Evolutionary conservation across 2,888 invertebrate species (phyloP).

Genomic region (Dendrolimus houi): DNA sequence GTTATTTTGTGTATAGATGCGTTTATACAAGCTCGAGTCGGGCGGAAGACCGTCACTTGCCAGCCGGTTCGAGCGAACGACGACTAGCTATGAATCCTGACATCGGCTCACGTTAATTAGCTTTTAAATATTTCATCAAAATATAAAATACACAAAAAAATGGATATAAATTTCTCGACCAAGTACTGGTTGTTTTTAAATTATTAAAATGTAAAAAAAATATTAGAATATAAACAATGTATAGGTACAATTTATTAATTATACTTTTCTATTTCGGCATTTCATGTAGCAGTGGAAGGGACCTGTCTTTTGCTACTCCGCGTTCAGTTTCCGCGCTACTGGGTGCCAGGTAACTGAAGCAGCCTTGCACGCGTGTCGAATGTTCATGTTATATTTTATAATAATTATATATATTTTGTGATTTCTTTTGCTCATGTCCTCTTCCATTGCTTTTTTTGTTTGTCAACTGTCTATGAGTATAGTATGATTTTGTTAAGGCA

Average conservation of each 20-base stretch:
- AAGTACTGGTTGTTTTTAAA: slow-evolving; percentile 76
- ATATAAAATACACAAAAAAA: slow-evolving; percentile 77
- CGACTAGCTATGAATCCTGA: slow-evolving; percentile 76
- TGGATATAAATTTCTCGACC: slow-evolving; percentile 76
- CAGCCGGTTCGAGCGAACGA: slow-evolving; percentile 71
- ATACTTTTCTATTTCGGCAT: slow-evolving; percentile 73
- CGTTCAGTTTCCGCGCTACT: too few relatives aligned
- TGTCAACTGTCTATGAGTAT: slow-evolving; percentile 69
- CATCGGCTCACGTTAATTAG: slow-evolving; percentile 77
- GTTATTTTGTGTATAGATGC: slow-evolving; percentile 63
- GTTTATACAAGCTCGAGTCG: slow-evolving; percentile 67
- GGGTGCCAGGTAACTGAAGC: slow-evolving; percentile 17
- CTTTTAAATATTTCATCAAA: slow-evolving; percentile 77
- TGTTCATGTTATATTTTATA: slow-evolving; percentile 34
- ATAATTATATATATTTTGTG: slow-evolving; percentile 42
- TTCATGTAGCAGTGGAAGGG: slow-evolving; percentile 65
- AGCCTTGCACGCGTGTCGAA: slow-evolving; percentile 47
- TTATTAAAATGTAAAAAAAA: slow-evolving; percentile 77
- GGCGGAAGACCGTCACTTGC: slow-evolving; percentile 50
- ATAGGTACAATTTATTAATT: slow-evolving; percentile 76
- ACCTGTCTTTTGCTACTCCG: slow-evolving; percentile 46
- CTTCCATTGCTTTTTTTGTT: slow-evolving; percentile 71
- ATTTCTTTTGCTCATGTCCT: slow-evolving; percentile 71
- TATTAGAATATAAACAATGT: slow-evolving; percentile 73
- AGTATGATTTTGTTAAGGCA: slow-evolving; percentile 72